These are phyloP conservation scores for Ciconia maguari DNA, from an alignment of 2,113 vertebrate species.

Conservation along the genomic window DNA sequence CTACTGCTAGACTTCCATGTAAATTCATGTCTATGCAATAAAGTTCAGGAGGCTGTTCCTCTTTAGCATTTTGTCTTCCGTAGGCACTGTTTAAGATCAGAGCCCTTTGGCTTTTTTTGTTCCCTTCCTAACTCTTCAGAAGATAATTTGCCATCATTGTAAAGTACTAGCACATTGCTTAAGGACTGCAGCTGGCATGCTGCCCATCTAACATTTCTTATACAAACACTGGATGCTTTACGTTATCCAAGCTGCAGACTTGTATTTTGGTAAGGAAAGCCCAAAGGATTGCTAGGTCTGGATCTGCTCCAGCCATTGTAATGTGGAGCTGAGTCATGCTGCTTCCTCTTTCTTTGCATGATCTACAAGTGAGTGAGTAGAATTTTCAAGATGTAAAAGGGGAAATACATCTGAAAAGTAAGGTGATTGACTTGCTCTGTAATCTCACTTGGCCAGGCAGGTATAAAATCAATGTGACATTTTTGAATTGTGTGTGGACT, in stretches of 20 bases:
- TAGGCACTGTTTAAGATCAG: not conserved
- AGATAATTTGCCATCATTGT: not conserved
- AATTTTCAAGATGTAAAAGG: slow-evolving; percentile 32
- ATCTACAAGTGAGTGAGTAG: slow-evolving; percentile 14
- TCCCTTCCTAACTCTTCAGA: not conserved
- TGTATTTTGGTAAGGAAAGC: slow-evolving; percentile 58
- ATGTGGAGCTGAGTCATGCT: slow-evolving; percentile 62
- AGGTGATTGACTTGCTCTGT: not conserved
- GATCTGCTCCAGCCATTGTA: slow-evolving; percentile 59
- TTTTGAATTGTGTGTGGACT: not conserved
- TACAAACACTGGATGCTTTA: slow-evolving; percentile 32
- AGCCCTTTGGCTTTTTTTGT: not conserved
- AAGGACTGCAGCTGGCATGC: slow-evolving; percentile 21
- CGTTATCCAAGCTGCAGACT: slow-evolving; percentile 29
- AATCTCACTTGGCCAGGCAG: not conserved
- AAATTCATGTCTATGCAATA: not conserved
- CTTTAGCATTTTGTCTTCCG: not conserved
- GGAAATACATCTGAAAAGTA: not conserved
- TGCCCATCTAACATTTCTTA: slow-evolving; percentile 35
- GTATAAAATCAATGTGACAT: not conserved
- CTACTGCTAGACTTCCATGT: not conserved
- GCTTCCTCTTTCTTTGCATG: slow-evolving; percentile 47
- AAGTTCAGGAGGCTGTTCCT: not conserved
- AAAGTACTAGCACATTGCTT: not conserved
- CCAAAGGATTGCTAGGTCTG: slow-evolving; percentile 39